Evolutionary conservation across 2,113 vertebrate genomes (phyloP).

Genomic region (Abramis brama): DNA sequence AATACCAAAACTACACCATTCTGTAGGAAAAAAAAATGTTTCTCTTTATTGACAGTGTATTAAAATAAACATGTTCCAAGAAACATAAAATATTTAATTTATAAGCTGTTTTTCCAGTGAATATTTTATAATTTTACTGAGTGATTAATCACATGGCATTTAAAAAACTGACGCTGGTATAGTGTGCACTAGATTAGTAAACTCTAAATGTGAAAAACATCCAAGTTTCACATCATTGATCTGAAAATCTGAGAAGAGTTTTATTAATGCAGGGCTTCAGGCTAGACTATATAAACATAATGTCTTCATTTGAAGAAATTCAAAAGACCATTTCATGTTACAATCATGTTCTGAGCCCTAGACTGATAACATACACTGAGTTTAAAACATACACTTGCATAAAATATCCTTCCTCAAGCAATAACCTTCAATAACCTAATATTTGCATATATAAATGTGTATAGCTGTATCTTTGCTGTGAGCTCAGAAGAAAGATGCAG

Average conservation of each 20-base stretch:
- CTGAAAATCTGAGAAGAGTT: conserved; percentile 9
- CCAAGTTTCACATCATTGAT: conserved; percentile 19
- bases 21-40: neutral
- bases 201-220: neutral
- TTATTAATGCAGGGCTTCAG: neutral
- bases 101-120: neutral
- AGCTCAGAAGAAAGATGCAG: neutral
- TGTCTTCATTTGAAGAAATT: neutral
- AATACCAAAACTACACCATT: neutral
- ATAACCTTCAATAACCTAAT: too few species aligned
- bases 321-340: neutral
- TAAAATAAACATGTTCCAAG: neutral
- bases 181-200: conserved; percentile 17
- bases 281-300: conserved; percentile 10
- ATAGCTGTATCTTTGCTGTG: neutral
- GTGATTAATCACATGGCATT: neutral
- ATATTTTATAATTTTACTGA: neutral
- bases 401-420: neutral
- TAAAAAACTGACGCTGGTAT: neutral
- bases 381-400: neutral
- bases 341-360: neutral
- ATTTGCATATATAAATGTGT: neutral
- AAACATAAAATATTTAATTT: neutral
- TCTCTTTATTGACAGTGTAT: neutral
- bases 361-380: neutral